Evolutionary conservation across 2,113 vertebrate species (phyloP), one percentile per base, ranked within the genome.

Genomic region (Corythaeola cristata): DNA sequence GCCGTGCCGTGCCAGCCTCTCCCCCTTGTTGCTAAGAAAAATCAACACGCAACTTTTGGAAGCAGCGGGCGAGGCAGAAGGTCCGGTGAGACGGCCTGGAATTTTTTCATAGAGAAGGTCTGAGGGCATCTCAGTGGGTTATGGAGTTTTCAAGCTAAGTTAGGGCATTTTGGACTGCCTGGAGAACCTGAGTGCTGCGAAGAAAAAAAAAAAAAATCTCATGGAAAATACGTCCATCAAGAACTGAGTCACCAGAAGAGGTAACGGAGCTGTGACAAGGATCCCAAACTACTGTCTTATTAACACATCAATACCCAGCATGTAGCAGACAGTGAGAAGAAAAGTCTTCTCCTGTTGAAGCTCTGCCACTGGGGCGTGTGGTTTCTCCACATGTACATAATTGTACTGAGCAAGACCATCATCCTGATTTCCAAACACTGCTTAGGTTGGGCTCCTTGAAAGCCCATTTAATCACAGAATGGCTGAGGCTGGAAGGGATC

Each of bases 221-320:
- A 68, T 21, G 45, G 68, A 27, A 89, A 89, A 15, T 9, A 39
- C 0, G 1, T 47, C 73, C 85, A 47, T 28, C 28, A 18, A 49
- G 66, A 30, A 30, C 50, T 49, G 45, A 80, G 44, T 49, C 71
- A 71, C 20, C 79, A 66, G 49, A 21, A 73, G 30, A 41, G 53
- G 30, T 21, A 55, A 73, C 4, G 15, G 53, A 89, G 45, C 22
- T 0, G 0, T 44, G 39, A 71, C 0, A 2, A 27, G 47, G 30
- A 71, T 72, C 47, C 56, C n/a, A 63, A 2, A 9, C 24, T 69
- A 19, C 41, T 21, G 16, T 44, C 49, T 79, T 73, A 33, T 44
- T 52, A 77, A 89, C 19, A n/a, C 55, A 49, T 8, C 2, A 1
- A 37, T 10, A 15, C 19, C 66, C n/a, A 76, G 75, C 37, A 41